Percentiles rank a stretch among this genome's conserved stretches.
phyloP scores from a whole-genome alignment of 2,888 invertebrate species.

The Drosophila stalkeri region DNA sequence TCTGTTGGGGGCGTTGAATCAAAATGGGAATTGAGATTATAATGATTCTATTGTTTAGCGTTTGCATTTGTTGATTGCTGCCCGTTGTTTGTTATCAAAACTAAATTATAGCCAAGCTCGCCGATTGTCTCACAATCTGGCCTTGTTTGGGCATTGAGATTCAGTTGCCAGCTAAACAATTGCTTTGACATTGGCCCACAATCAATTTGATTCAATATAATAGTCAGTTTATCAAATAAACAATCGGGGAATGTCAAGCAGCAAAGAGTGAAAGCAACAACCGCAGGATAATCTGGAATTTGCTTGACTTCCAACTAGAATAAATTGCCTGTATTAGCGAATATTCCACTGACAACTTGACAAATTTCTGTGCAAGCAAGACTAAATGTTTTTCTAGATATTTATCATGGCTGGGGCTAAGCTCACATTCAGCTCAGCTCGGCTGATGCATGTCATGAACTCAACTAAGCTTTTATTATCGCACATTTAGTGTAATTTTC shows the following conservation, averaged over 20 bases:
- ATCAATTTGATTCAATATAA: slow-evolving; percentile 41
- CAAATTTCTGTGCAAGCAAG: neutral
- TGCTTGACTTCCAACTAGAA: neutral
- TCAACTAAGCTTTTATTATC: slow-evolving; percentile 29
- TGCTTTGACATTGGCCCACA: slow-evolving; percentile 49
- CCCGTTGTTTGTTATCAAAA: slow-evolving; percentile 25
- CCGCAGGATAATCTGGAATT: slow-evolving; percentile 5
- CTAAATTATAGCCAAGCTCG: slow-evolving; percentile 33
- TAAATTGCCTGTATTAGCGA: neutral
- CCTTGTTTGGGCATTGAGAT: slow-evolving; percentile 33
- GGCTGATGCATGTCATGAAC: slow-evolving; percentile 11
- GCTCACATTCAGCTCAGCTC: neutral
- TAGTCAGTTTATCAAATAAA: slow-evolving; percentile 27
- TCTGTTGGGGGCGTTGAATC: slow-evolving; percentile 32
- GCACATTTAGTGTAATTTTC: slow-evolving; percentile 20
- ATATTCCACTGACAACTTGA: slow-evolving; percentile 3
- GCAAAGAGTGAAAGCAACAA: neutral
- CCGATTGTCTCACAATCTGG: slow-evolving; percentile 13
- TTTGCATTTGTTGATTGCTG: slow-evolving; percentile 37
- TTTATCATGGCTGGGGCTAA: neutral
- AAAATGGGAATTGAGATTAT: slow-evolving; percentile 40
- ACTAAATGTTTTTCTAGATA: slow-evolving; percentile 12
- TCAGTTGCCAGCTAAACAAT: slow-evolving; percentile 11
- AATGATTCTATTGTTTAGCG: slow-evolving; percentile 64
- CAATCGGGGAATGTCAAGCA: neutral